phyloP scores from a whole-genome alignment of 2,888 invertebrate species.

The Pomacea canaliculata region DNA sequence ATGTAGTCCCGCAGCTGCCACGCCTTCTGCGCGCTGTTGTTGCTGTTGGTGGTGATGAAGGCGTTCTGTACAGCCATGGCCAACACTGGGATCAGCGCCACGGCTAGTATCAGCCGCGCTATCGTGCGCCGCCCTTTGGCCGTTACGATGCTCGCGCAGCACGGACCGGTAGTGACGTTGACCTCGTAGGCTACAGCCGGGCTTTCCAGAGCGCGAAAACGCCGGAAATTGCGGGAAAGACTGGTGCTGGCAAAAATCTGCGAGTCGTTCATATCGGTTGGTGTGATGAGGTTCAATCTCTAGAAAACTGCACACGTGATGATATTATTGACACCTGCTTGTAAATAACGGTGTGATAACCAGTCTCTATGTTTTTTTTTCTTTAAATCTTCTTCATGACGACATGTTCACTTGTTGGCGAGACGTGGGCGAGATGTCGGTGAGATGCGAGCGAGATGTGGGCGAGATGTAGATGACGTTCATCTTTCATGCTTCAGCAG shows the following conservation, averaged over 20 bases:
- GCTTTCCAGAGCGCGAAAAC: neutral
- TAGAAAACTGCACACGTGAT: no score
- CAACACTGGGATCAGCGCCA: slow-evolving; percentile 30
- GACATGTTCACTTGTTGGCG: no score
- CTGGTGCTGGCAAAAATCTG: no score
- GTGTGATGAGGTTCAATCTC: no score
- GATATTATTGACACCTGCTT: no score
- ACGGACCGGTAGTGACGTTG: slow-evolving; percentile 1
- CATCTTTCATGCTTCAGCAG: no score
- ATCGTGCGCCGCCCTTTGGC: slow-evolving; percentile 28
- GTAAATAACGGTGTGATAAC: no score
- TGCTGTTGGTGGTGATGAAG: slow-evolving; percentile 26
- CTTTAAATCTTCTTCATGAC: no score
- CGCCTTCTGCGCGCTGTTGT: slow-evolving; percentile 22
- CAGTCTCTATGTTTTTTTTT: no score
- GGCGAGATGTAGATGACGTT: no score
- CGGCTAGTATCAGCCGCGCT: slow-evolving; percentile 31
- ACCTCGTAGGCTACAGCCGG: neutral
- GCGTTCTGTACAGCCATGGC: slow-evolving; percentile 32
- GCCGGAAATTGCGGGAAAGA: neutral
- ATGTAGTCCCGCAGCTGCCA: slow-evolving; percentile 31
- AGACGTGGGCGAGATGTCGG: no score
- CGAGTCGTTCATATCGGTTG: neutral
- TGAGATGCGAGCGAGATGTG: no score
- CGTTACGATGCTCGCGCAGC: slow-evolving; percentile 28